Evolutionary conservation across 2,888 invertebrate species (phyloP), one percentile per base, ranked within the genome.

Genomic region (Prenolepis imparis): DNA sequence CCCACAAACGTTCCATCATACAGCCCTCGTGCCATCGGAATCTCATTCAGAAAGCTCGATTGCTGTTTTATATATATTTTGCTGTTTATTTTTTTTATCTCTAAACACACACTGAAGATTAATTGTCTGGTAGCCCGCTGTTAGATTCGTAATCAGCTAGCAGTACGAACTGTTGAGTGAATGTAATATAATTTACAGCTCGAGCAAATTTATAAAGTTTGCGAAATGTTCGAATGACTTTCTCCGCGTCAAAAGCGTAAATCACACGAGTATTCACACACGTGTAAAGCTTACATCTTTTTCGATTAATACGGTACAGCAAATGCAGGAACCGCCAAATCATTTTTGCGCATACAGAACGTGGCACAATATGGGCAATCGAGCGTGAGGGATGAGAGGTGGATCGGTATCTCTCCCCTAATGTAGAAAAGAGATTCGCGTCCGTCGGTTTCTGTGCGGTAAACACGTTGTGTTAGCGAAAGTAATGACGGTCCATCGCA

Each of bases 381-480:
- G 92, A 91, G 93, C 93, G 91, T 92, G 86, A 93, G 89, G 92
- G 92, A 91, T 91, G 92, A 91, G 91, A 92, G 92, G 89, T 92
- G 92, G 91, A 91, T 93, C 90, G 78, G 89, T 91, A 88, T 91
- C 90, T 90, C 78, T 86, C 87, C 89, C 88, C 88, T 87, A 80
- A 83, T 82, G 39, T 83, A 81, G 64, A 55, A 80, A 39, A 84
- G 72, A 84, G 84, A 85, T 77, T 83, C 83, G 84, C 84, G 84
- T 86, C 78, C 82, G 85, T 87, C 89, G 89, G 91, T 90, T 91
- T 90, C 88, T 91, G 90, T 93, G 94, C 91, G 94, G 94, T 94
- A 94, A 94, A 94, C 94, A 94, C 92, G 93, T 91, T 92, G 90
- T 92, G 92, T 93, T 92, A 91, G 92, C 91, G 87, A 91, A 93